Evolutionary conservation across 2,797 vertebrate genomes (phyloP), one percentile per base, ranked within the genome.

Genomic region (Acanthurus leucopareius): DNA sequence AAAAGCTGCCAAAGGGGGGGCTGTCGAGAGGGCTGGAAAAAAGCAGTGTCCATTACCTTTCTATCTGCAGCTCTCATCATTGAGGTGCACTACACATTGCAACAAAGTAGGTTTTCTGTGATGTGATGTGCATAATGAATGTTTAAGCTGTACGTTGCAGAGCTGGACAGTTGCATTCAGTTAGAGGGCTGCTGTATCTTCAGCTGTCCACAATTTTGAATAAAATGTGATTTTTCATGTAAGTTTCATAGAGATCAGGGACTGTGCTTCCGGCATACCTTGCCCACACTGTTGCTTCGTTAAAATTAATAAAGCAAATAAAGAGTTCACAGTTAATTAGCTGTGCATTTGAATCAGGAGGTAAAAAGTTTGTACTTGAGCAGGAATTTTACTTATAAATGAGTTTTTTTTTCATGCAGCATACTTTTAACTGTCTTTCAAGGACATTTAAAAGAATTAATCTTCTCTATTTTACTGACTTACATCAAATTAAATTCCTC

Each of bases 1-100:
- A 35, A 28, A 51, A 65, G 48, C 20, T 49, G 58, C 45, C 66
- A 51, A 80, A 32, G 54, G 64, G 42, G 42, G 20, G 51, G 51
- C 25, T 15, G 22, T 48, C 1, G 28, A 75, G 54, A 57, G 63
- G 25, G n/a, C 53, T 77, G 70, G 14, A 70, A 66, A 10, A 61
- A 69, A 72, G 47, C 65, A 19, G 10, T 17, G 3, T 20, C 28
- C 66, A 66, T 82, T 62, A 65, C 54, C 48, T 35, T 17, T 32
- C n/a, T 19, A 15, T 38, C 0, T 19, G 32, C 13, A 16, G 40
- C 13, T n/a, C 7, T 44, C 1, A 10, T 62, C 20, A 16, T 54
- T 67, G 8, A 25, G 0, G 7, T 14, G 28, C 7, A 19, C 7
- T 5, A 10, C 69, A 54, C 20, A 3, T 13, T 15, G 13, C 52